Conservation (phyloP, 2,113 vertebrate species). For the Semicossyphus pulcher region DNA sequence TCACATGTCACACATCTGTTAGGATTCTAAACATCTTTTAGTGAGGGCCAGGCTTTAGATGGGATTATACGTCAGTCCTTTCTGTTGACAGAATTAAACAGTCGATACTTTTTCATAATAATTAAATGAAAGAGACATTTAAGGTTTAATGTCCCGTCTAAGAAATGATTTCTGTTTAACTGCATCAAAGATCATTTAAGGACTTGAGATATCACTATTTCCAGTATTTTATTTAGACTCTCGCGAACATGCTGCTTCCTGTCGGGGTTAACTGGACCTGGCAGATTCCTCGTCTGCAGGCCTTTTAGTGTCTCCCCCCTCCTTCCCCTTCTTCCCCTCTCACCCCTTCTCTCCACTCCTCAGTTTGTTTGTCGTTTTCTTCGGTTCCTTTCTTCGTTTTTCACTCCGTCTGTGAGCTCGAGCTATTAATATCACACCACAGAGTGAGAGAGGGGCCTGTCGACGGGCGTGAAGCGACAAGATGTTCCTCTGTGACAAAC, state of each 20-base stretch:
- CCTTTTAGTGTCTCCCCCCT: slow-evolving; percentile 37
- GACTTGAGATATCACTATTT: slow-evolving; percentile 5
- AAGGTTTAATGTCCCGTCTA: neutral
- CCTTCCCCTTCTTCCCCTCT: neutral
- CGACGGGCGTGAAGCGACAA: slow-evolving; percentile 77
- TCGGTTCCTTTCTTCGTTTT: slow-evolving; percentile 22
- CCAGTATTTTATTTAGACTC: slow-evolving; percentile 19
- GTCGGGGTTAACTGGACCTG: slow-evolving; percentile 54
- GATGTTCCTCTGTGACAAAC: slow-evolving; percentile 85
- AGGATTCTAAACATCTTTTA: no score
- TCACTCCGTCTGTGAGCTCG: slow-evolving; percentile 65
- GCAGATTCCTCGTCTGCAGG: slow-evolving; percentile 52
- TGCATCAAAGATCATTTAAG: slow-evolving; percentile 9
- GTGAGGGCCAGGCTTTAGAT: no score
- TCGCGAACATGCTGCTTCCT: slow-evolving; percentile 23
- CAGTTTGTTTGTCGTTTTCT: slow-evolving; percentile 43
- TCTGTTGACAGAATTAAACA: no score
- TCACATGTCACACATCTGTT: no score
- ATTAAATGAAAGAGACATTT: neutral
- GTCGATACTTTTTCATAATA: no score
- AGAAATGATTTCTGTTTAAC: neutral
- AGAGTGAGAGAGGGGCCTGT: slow-evolving; percentile 61
- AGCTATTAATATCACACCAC: slow-evolving; percentile 85
- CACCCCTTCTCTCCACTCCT: neutral
- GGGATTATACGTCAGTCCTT: no score